These are phyloP conservation scores for Clarias gariepinus DNA, from an alignment of 2,113 vertebrate species.

Conservation along the genomic window DNA sequence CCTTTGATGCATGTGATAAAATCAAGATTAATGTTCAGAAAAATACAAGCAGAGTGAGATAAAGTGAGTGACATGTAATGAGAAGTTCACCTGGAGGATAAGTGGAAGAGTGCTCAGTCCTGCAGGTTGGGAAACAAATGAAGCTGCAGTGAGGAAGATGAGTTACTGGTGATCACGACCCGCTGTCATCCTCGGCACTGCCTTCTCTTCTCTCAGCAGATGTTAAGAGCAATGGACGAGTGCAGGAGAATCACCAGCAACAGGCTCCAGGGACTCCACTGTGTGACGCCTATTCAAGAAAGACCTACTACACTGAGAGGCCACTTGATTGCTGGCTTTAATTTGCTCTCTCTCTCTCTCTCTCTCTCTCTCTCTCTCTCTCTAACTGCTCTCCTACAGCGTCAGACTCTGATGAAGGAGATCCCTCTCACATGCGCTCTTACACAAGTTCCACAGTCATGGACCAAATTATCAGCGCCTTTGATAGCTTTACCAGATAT, in stretches of 20 bases:
- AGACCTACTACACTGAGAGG: neutral
- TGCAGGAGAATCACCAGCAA: slow-evolving; percentile 13
- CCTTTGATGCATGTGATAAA: neutral
- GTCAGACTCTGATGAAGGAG: neutral
- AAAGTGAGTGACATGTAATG: neutral
- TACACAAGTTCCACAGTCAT: neutral
- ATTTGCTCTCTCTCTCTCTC: neutral
- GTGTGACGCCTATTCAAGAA: neutral
- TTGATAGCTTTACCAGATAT: neutral
- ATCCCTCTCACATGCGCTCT: neutral
- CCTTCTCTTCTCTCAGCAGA: slow-evolving; percentile 9
- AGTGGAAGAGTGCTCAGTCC: slow-evolving; percentile 1
- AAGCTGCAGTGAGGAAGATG: neutral
- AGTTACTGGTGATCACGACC: slow-evolving; percentile 22
- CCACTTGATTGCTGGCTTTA: neutral
- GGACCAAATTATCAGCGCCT: neutral
- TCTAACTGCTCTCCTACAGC: neutral
- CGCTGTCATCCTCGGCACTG: slow-evolving; percentile 36
- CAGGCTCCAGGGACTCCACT: slow-evolving; percentile 3
- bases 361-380: slow-evolving; percentile 1
- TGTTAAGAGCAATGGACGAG: neutral
- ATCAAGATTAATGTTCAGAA: neutral
- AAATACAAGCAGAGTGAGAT: neutral
- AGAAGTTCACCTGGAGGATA: slow-evolving; percentile 20
- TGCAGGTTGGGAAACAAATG: slow-evolving; percentile 20